Evolutionary conservation across 2,888 invertebrate species (phyloP), one percentile per base, ranked within the genome.

Genomic region (Acronicta aceris): DNA sequence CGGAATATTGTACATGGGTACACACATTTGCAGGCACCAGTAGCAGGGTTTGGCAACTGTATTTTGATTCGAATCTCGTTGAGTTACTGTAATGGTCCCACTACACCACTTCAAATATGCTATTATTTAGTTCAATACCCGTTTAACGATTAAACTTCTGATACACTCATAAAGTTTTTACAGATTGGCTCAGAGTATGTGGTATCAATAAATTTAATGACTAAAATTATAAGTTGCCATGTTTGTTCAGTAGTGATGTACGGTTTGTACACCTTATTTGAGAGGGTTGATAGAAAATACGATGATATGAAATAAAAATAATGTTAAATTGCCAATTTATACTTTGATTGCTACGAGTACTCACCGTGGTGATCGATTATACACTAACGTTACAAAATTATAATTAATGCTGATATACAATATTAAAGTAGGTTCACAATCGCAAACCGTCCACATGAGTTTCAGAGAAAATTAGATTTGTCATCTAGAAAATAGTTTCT

Each of bases 161-260:
- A 63, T 63, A 62, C 15, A 50, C 50, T 70, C 30, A 30, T 43
- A 30, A 48, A 49, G 27, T 55, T 38, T 62, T 54, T 43, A 40
- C 17, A 50, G 15, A 49, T 25, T 50, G 45, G 41, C 27, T 3
- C 42, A 47, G 12, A 30, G 13, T 21, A 46, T 16, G 17, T 13
- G 17, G 13, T 13, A 48, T 25, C 17, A 17, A 47, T 12, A 3
- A 33, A 33, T n/a, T 30, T 30, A 47, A 30, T 16, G 15, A 52
- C 17, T 30, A 10, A 21, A 47, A 21, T 36, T 16, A 5, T 27
- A 46, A n/a, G n/a, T n/a, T 6, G 6, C n/a, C 38, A n/a, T n/a
- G 33, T 38, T 38, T n/a, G n/a, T 36, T 36, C n/a, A 38, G 6
- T n/a, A 0, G 38, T n/a, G n/a, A n/a, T n/a, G n/a, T n/a, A n/a